Evolutionary conservation across 2,797 vertebrate species (phyloP), one percentile per base, ranked within the genome.

Genomic region (Aphelocoma californica): DNA sequence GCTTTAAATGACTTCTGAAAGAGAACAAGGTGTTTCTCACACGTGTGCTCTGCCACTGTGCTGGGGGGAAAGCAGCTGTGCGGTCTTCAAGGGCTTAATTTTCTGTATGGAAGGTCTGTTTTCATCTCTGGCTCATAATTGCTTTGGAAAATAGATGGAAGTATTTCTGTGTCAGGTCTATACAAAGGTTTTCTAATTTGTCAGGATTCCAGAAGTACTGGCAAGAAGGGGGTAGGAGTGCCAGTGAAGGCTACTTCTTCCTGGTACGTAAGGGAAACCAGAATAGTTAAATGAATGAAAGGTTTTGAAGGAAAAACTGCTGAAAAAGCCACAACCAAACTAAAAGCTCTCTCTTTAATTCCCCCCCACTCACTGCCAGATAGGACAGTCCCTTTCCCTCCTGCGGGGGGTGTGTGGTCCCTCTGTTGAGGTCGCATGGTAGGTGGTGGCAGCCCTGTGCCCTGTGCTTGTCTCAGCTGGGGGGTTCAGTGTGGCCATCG

Each of bases 401-500:
- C 40, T 71, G 36, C 34, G 2, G 3, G 5, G 23, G 20, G 4
- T 40, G 54, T 47, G 36, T 70, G 70, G 21, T 54, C 29, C 42
- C 45, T 82, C 29, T 74, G 31, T 60, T 34, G 64, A 89, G 62
- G 40, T 70, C 32, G 17, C 54, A 28, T 48, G 62, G 38, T 19
- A n/a, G 61, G 34, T 67, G 56, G 34, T 66, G 4, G 1, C 71
- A 80, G 71, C 60, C 36, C 60, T 57, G 42, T 51, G 71, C 60
- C 44, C 60, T 57, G 42, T 51, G 36, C 44, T 70, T 25, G 1
- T 21, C 31, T 74, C 66, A 50, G 0, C 0, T 24, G 36, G 7
- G 36, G 25, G 29, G 1, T 31, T 70, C 38, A 75, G 70, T 4
- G 6, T 36, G 34, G 62, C 42, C 40, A 3, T 64, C 26, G 15